Evolutionary conservation across 2,113 vertebrate genomes (phyloP).

Genomic region (Nanorana parkeri): DNA sequence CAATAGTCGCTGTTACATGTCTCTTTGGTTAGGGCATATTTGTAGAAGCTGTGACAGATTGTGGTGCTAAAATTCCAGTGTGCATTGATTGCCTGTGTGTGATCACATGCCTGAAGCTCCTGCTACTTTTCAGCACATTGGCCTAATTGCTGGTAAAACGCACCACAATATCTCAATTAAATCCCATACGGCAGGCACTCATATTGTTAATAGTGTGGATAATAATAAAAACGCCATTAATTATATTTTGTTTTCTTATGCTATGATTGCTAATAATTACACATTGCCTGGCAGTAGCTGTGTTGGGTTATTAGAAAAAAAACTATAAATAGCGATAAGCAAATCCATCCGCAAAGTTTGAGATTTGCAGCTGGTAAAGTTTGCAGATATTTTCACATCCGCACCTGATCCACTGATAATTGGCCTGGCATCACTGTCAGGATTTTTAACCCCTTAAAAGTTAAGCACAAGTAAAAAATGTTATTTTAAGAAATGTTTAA

Average conservation of each 20-base stretch:
- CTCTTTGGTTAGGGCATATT: slow-evolving; percentile 10
- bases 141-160: slow-evolving; percentile 17
- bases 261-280: neutral
- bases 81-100: slow-evolving; percentile 28
- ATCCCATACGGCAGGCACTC: neutral
- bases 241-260: neutral
- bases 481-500: too few species aligned
- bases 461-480: too few species aligned
- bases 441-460: too few species aligned
- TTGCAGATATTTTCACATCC: too few species aligned
- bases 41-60: slow-evolving; percentile 18
- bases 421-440: too few species aligned
- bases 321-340: too few species aligned
- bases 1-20: neutral
- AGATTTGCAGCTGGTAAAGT: too few species aligned
- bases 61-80: neutral
- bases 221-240: neutral
- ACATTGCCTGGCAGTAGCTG: neutral
- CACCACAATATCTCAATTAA: slow-evolving; percentile 16
- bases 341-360: too few species aligned
- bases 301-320: too few species aligned
- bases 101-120: slow-evolving; percentile 8
- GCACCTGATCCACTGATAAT: too few species aligned
- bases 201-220: slow-evolving; percentile 4
- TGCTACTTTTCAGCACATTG: slow-evolving; percentile 21